These are phyloP conservation scores for Anguilla marmorata DNA, from an alignment of 2,797 vertebrate species.

Conservation along the genomic window DNA sequence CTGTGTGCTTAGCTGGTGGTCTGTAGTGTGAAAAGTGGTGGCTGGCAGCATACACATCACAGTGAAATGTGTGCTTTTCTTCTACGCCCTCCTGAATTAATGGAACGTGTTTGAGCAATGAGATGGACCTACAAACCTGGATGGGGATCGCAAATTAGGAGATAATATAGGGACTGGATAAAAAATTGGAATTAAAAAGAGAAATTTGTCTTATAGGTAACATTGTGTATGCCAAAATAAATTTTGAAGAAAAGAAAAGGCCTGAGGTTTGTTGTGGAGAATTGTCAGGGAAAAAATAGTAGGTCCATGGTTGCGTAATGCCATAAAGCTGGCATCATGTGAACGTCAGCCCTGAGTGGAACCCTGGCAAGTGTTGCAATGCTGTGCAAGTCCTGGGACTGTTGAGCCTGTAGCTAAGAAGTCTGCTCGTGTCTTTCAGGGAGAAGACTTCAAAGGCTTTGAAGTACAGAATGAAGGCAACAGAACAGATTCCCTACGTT, in stretches of 20 bases:
- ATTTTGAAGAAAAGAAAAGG: background rate
- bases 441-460: conserved; percentile 83
- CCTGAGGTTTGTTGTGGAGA: background rate
- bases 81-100: background rate
- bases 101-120: background rate
- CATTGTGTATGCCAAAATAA: background rate
- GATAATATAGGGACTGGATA: background rate
- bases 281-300: background rate
- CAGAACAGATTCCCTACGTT: conserved; percentile 61
- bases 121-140: background rate
- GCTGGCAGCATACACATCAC: background rate
- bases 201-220: background rate
- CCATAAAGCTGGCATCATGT: background rate
- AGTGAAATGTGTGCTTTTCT: background rate
- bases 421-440: conserved; percentile 59
- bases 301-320: background rate
- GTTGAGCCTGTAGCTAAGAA: background rate
- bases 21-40: background rate
- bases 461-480: conserved; percentile 64
- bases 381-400: background rate
- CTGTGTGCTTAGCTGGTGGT: background rate
- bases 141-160: background rate
- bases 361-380: background rate
- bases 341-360: background rate
- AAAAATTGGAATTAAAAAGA: background rate